Evolutionary conservation across 2,888 invertebrate genomes (phyloP).

Genomic region (Synanthedon formicaeformis): DNA sequence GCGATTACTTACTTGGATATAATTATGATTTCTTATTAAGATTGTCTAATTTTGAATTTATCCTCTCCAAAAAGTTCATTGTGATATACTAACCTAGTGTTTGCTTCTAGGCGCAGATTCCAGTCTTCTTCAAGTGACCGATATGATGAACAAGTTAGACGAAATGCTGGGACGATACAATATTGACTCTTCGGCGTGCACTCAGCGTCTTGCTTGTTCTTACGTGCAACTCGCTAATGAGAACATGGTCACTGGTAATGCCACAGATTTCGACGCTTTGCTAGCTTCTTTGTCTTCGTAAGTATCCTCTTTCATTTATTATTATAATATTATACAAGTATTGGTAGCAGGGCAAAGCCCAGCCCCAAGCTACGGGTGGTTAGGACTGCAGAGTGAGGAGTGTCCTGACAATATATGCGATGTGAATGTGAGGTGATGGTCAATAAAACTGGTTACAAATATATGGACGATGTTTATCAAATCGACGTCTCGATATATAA

Average conservation of each 20-base stretch:
- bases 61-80: too few relatives aligned
- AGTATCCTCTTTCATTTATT: constrained; percentile 16
- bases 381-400: too few relatives aligned
- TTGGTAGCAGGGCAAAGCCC: not conserved
- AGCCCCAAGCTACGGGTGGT: not conserved
- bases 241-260: constrained; percentile 72
- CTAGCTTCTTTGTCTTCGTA: constrained; percentile 74
- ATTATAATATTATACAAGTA: not conserved
- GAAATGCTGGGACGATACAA: constrained; percentile 76
- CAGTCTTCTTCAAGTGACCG: constrained; percentile 71
- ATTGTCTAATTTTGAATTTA: too few relatives aligned
- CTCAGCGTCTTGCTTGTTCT: constrained; percentile 78
- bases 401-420: too few relatives aligned
- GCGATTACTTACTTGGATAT: too few relatives aligned
- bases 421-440: too few relatives aligned
- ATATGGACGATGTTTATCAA: too few relatives aligned
- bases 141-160: constrained; percentile 75
- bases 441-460: too few relatives aligned
- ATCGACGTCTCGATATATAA: too few relatives aligned
- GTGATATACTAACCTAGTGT: too few relatives aligned
- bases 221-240: constrained; percentile 79
- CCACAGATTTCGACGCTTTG: constrained; percentile 74
- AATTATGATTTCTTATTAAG: too few relatives aligned
- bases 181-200: constrained; percentile 78
- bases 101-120: constrained; percentile 65